These are phyloP conservation scores for Tragelaphus buxtoni DNA, from an alignment of 2,113 vertebrate species.

Conservation along the genomic window DNA sequence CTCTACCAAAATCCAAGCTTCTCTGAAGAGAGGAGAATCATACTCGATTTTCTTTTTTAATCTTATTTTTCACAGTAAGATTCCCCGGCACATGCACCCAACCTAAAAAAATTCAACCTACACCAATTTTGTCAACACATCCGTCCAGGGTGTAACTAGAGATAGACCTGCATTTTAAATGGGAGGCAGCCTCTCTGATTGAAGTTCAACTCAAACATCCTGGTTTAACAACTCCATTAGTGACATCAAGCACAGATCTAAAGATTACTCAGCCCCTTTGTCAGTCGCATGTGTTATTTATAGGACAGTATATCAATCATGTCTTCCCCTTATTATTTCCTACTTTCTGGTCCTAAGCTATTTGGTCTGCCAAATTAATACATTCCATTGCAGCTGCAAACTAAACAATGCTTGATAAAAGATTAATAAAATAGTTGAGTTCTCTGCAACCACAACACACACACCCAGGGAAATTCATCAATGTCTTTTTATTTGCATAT, in stretches of 20 bases:
- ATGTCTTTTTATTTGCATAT: slow-evolving; percentile 82
- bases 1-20: slow-evolving; percentile 19
- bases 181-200: slow-evolving; percentile 34
- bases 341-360: slow-evolving; percentile 65
- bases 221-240: slow-evolving; percentile 55
- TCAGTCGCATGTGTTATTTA: slow-evolving; percentile 73
- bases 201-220: slow-evolving; percentile 52
- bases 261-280: slow-evolving; percentile 31
- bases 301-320: slow-evolving; percentile 63
- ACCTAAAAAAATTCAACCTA: slow-evolving; percentile 49
- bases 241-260: slow-evolving; percentile 9
- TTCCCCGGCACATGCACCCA: not conserved
- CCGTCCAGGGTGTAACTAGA: not conserved
- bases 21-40: not conserved
- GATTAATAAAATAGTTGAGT: slow-evolving; percentile 73
- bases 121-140: slow-evolving; percentile 49
- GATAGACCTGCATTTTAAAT: slow-evolving; percentile 37
- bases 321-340: slow-evolving; percentile 36
- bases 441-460: slow-evolving; percentile 69
- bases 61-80: slow-evolving; percentile 46
- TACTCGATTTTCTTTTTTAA: not conserved
- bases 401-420: slow-evolving; percentile 71
- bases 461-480: slow-evolving; percentile 81
- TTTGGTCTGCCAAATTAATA: slow-evolving; percentile 71
- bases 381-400: slow-evolving; percentile 47